These are phyloP conservation scores for Cyprinodon brontotheroides DNA, from an alignment of 2,113 vertebrate genomes.

Conservation along the genomic window DNA sequence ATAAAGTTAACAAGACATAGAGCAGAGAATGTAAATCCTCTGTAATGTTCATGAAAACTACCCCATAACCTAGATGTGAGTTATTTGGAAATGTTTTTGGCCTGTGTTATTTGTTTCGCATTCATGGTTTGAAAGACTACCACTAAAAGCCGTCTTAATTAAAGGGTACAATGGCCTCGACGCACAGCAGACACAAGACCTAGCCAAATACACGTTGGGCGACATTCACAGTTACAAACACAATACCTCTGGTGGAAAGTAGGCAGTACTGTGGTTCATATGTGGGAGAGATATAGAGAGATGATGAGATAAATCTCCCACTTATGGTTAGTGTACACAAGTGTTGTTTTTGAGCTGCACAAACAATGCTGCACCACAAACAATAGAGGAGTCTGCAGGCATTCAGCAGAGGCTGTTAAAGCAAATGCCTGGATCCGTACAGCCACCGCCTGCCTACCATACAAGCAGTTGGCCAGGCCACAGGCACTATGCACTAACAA, in stretches of 20 bases:
- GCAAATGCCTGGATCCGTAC: constrained; percentile 50
- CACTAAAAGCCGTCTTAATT: constrained; percentile 77
- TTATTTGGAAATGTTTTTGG: constrained; percentile 64
- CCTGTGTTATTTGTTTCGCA: constrained; percentile 74
- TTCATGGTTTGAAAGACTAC: constrained; percentile 71
- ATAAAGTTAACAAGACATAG: neutral
- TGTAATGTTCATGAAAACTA: constrained; percentile 30
- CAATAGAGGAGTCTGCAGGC: constrained; percentile 68
- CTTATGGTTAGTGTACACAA: constrained; percentile 71
- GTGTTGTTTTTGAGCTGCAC: constrained; percentile 61
- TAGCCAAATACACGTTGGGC: constrained; percentile 67
- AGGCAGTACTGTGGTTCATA: constrained; percentile 44
- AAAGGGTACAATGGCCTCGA: constrained; percentile 64
- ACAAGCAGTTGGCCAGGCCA: constrained; percentile 55
- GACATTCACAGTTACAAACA: constrained; percentile 69
- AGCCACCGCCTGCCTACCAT: constrained; percentile 51
- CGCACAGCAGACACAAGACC: constrained; percentile 71
- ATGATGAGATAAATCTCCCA: constrained; percentile 69
- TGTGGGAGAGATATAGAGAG: constrained; percentile 57
- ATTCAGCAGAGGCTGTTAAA: constrained; percentile 67
- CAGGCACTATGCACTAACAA: constrained; percentile 55
- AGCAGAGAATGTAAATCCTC: constrained; percentile 2
- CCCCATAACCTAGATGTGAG: constrained; percentile 49
- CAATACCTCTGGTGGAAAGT: constrained; percentile 65
- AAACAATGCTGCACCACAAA: constrained; percentile 70